Percentiles rank a stretch among this genome's conserved stretches.
These are phyloP conservation scores for Cossypha dichroa DNA, from an alignment of 2,797 vertebrate genomes.

Conservation along the genomic window DNA sequence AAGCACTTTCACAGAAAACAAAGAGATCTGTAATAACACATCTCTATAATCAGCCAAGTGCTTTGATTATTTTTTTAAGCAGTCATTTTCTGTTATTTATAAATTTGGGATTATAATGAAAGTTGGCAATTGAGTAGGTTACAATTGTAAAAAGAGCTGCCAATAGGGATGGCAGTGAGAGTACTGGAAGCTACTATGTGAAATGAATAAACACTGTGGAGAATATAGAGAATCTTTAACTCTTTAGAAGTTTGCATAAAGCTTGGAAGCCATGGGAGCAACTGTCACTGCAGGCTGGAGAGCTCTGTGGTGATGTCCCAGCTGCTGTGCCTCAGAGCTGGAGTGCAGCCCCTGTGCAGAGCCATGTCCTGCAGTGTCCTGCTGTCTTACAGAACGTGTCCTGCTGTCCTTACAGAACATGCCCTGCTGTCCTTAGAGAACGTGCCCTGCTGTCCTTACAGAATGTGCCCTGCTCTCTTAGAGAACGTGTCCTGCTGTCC, in stretches of 20 bases:
- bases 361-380: not conserved
- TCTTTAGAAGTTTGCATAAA: not conserved
- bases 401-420: too few relatives aligned
- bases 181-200: not conserved
- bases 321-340: not conserved
- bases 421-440: too few relatives aligned
- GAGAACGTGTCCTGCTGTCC: too few relatives aligned
- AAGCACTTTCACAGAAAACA: constrained; percentile 28
- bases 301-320: not conserved
- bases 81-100: constrained; percentile 18
- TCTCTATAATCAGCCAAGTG: constrained; percentile 1
- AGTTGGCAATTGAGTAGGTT: not conserved
- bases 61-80: not conserved
- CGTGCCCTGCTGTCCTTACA: too few relatives aligned
- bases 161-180: not conserved
- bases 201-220: not conserved
- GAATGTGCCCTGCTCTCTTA: too few relatives aligned
- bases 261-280: not conserved
- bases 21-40: constrained; percentile 5
- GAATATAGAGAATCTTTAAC: not conserved
- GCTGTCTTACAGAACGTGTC: not conserved
- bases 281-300: not conserved
- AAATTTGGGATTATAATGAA: not conserved
- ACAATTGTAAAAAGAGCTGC: not conserved
- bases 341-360: not conserved